phyloP scores from a whole-genome alignment of 1,140 invertebrate genomes.

The Macrobrachium rosenbergii region DNA sequence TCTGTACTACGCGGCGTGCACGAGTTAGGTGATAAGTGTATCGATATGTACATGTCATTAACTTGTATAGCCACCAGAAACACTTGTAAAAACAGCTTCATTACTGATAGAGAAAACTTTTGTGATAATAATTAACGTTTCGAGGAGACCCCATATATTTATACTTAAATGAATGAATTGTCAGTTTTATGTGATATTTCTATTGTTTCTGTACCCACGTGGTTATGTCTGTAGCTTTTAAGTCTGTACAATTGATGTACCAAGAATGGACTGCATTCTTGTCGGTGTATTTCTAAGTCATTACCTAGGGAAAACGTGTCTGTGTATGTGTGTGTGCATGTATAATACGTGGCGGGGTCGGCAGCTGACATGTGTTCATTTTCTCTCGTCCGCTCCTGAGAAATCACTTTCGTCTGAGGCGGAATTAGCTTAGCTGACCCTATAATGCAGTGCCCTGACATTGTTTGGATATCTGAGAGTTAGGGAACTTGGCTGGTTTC shows the following conservation, averaged over 20 bases:
- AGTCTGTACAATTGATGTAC: background rate
- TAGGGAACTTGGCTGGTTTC: conserved; percentile 1
- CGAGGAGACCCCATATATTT: conserved; percentile 18
- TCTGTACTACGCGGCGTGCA: no score
- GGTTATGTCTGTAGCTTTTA: background rate
- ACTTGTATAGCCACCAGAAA: no score
- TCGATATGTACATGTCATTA: no score
- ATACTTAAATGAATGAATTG: conserved; percentile 10
- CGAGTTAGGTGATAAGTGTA: no score
- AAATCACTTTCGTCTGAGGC: background rate
- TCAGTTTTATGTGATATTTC: conserved; percentile 14
- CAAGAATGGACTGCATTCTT: background rate
- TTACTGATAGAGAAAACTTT: no score
- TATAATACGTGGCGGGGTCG: no score
- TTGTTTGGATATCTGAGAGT: conserved; percentile 10
- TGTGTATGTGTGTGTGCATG: no score
- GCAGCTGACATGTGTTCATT: background rate
- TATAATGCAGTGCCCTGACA: background rate
- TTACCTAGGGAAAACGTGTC: no score
- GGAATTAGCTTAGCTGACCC: background rate
- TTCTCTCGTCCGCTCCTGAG: no score
- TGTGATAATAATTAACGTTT: background rate
- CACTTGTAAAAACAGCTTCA: no score
- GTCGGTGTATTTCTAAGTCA: conserved; percentile 25
- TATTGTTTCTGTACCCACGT: conserved; percentile 3